Percentiles rank a stretch among this genome's conserved stretches.
These are phyloP conservation scores for Xestia sexstrigata DNA, from an alignment of 2,888 invertebrate genomes.

Conservation along the genomic window DNA sequence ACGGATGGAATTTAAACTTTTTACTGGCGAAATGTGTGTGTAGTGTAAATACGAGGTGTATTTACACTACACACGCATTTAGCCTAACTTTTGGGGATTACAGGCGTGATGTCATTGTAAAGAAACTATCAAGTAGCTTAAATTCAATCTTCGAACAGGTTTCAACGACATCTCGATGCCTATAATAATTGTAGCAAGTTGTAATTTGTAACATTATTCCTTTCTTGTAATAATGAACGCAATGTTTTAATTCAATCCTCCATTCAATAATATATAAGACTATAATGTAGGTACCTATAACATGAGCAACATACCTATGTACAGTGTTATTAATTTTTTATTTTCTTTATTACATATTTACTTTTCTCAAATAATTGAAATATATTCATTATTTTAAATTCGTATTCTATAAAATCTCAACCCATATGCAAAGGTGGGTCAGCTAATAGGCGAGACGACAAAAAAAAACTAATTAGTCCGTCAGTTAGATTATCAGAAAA, in stretches of 20 bases:
- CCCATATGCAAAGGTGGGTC: too few species aligned
- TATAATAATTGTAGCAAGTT: too few species aligned
- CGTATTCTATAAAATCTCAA: too few species aligned
- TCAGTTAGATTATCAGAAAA: too few species aligned
- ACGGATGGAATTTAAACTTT: neutral
- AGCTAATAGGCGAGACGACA: too few species aligned
- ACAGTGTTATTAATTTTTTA: too few species aligned
- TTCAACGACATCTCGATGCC: neutral
- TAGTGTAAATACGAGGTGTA: accelerated
- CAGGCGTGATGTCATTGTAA: neutral
- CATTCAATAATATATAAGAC: neutral
- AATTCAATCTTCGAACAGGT: neutral
- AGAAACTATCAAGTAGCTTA: neutral
- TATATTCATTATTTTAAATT: too few species aligned
- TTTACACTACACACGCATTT: too few species aligned
- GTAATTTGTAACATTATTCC: too few species aligned
- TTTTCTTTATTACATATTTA: too few species aligned
- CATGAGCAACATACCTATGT: neutral
- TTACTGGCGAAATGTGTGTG: neutral
- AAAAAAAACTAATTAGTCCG: too few species aligned
- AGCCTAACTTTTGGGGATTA: neutral
- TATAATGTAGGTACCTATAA: neutral
- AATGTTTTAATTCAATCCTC: neutral
- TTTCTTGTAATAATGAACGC: neutral
- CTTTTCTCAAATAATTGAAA: too few species aligned